A percentile compares a stretch with the other conserved stretches of the same genome.
Conservation (phyloP, 1,140 invertebrate species). For the Drosophila repletoides region DNA sequence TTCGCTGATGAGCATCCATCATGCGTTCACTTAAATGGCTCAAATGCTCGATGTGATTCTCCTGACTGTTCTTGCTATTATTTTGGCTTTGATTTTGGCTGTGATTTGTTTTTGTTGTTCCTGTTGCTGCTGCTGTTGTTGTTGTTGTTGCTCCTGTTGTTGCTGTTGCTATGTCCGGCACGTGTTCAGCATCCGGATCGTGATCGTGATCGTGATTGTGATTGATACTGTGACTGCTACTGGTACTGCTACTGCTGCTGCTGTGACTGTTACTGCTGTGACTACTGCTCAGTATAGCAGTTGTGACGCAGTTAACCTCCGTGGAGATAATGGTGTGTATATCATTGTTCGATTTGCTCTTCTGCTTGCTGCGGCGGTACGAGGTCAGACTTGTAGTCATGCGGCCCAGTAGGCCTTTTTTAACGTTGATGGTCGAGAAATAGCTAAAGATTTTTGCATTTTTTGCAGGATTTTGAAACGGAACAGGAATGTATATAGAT, state of each 20-base stretch:
- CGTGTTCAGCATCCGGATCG: too few relatives aligned
- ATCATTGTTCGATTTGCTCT: slow-evolving; percentile 81
- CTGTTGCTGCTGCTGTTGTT: neutral
- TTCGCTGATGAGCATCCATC: slow-evolving; percentile 54
- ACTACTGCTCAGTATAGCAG: slow-evolving; percentile 46
- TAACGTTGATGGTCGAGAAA: slow-evolving; percentile 79
- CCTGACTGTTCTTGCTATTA: slow-evolving; percentile 1
- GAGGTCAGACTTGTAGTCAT: slow-evolving; percentile 81
- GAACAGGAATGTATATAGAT: neutral
- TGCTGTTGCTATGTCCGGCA: slow-evolving; percentile 17
- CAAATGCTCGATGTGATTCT: slow-evolving; percentile 26
- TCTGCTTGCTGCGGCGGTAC: slow-evolving; percentile 77
- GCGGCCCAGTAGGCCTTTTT: slow-evolving; percentile 75
- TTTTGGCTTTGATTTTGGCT: slow-evolving; percentile 8
- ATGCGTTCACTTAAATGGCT: slow-evolving; percentile 50
- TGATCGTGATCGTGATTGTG: neutral
- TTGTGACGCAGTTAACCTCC: slow-evolving; percentile 51
- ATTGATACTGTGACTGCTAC: neutral
- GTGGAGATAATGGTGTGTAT: slow-evolving; percentile 74
- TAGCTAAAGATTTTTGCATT: slow-evolving; percentile 49
- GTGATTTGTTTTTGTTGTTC: slow-evolving; percentile 3
- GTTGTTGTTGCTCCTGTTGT: neutral
- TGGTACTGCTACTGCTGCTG: slow-evolving; percentile 12
- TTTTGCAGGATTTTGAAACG: neutral
- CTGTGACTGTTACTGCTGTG: slow-evolving; percentile 27